These are phyloP conservation scores for Encarsia formosa DNA, from an alignment of 2,888 invertebrate species.

Conservation along the genomic window DNA sequence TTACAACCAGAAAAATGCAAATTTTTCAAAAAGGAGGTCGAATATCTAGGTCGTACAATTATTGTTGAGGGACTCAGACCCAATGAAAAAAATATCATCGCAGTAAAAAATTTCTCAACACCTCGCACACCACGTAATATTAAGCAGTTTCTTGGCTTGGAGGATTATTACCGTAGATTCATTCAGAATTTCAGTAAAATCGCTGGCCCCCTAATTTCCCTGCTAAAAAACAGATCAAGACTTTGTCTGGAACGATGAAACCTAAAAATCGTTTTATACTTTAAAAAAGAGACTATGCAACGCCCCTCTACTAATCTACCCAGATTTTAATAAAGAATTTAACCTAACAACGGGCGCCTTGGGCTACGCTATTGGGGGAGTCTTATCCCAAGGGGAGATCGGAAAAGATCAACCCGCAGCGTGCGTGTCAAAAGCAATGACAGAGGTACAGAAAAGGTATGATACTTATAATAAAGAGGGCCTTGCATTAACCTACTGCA, in stretches of 20 bases:
- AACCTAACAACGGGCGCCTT: constrained; percentile 26
- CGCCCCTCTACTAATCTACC: constrained; percentile 22
- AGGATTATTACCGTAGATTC: not conserved
- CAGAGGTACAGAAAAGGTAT: constrained; percentile 18
- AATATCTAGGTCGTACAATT: constrained; percentile 2
- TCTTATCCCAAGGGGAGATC: constrained; percentile 12
- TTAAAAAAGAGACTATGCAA: constrained; percentile 14
- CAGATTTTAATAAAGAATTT: constrained; percentile 22
- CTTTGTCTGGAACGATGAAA: constrained; percentile 9
- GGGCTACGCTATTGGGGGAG: constrained; percentile 6
- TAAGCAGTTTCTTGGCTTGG: not conserved
- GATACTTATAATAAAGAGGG: constrained; percentile 20
- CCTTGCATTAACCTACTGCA: constrained; percentile 10
- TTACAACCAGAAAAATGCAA: constrained; percentile 1
- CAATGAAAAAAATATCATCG: not conserved
- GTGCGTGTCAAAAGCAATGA: constrained; percentile 16
- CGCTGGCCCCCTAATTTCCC: constrained; percentile 20
- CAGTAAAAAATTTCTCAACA: not conserved
- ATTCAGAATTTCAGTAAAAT: constrained; percentile 13
- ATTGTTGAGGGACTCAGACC: not conserved
- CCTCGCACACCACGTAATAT: not conserved
- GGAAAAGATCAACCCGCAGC: constrained; percentile 20
- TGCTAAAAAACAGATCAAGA: constrained; percentile 13
- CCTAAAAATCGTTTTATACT: constrained; percentile 11
- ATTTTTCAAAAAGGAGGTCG: not conserved